Evolutionary conservation across 2,113 vertebrate genomes (phyloP).

Genomic region (Cinclus mexicanus): DNA sequence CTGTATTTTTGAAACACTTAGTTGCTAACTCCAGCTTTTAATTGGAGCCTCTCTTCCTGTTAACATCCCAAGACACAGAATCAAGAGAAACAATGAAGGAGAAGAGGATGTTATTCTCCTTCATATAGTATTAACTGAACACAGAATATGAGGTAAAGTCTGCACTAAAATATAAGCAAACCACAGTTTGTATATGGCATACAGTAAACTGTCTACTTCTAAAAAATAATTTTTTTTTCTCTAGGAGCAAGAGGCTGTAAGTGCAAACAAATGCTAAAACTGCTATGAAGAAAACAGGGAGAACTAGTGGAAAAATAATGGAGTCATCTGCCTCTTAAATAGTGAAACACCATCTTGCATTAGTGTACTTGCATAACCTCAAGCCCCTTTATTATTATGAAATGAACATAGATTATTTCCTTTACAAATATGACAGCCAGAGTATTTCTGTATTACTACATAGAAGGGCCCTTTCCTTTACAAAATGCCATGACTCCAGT

Average conservation of each 20-base stretch:
- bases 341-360: background rate
- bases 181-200: background rate
- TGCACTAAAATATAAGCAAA: background rate
- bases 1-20: background rate
- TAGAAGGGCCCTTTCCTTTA: background rate
- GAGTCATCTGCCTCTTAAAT: background rate
- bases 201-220: background rate
- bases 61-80: background rate
- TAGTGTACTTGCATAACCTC: background rate
- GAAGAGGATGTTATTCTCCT: background rate
- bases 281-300: background rate
- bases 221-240: background rate
- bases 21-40: background rate
- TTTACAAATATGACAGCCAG: background rate
- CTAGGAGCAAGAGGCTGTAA: background rate
- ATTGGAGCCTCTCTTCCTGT: background rate
- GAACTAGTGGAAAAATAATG: background rate
- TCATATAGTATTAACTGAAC: background rate
- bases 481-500: background rate
- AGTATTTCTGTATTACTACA: conserved; percentile 17
- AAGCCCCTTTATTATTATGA: background rate
- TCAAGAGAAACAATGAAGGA: background rate
- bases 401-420: conserved; percentile 20
- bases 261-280: background rate
- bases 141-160: background rate